These are phyloP conservation scores for Neotoxoptera formosana DNA, from an alignment of 1,140 invertebrate genomes.

Conservation along the genomic window DNA sequence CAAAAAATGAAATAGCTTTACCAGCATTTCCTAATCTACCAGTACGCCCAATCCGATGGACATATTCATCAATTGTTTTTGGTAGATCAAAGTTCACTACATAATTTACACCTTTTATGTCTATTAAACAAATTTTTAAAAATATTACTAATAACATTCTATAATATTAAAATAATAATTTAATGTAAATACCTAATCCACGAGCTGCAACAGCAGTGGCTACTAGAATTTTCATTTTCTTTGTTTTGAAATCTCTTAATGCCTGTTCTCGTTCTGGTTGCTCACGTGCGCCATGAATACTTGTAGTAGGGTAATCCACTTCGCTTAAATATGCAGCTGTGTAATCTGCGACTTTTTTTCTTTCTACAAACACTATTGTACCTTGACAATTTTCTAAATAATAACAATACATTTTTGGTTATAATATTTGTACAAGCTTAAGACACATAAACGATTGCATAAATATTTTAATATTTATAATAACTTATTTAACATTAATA, in stretches of 20 bases:
- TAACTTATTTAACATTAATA: slow-evolving; percentile 59
- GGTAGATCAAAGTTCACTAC: slow-evolving; percentile 98
- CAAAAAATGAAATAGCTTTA: slow-evolving; percentile 59
- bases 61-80: slow-evolving; percentile 95
- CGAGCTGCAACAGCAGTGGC: slow-evolving; percentile 86
- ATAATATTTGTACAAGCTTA: neutral
- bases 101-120: slow-evolving; percentile 97
- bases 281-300: slow-evolving; percentile 96
- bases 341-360: slow-evolving; percentile 96
- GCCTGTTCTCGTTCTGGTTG: slow-evolving; percentile 97
- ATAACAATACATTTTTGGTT: neutral
- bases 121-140: slow-evolving; percentile 64
- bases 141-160: neutral
- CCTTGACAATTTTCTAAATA: slow-evolving; percentile 47
- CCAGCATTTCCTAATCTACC: slow-evolving; percentile 87
- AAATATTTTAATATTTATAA: neutral
- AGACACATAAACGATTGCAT: neutral
- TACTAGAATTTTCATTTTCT: slow-evolving; percentile 94
- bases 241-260: slow-evolving; percentile 87
- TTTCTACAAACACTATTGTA: slow-evolving; percentile 98
- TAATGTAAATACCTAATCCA: slow-evolving; percentile 56
- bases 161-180: neutral
- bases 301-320: slow-evolving; percentile 93
- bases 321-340: slow-evolving; percentile 90
- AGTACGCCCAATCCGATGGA: slow-evolving; percentile 96